These are phyloP conservation scores for Selene dorsalis DNA, from an alignment of 2,797 vertebrate genomes.

Conservation along the genomic window DNA sequence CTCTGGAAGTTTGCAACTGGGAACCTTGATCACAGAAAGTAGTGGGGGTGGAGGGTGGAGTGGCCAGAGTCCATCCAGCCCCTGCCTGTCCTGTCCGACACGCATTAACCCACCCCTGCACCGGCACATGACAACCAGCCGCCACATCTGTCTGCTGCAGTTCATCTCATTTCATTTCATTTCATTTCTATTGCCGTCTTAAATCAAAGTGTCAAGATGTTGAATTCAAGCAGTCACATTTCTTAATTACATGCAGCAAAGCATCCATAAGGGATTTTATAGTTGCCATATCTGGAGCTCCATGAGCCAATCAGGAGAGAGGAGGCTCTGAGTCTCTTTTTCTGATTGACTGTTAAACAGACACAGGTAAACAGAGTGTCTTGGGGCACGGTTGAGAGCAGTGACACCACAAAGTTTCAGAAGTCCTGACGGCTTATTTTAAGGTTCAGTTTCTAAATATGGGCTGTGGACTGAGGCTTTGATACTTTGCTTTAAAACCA, in stretches of 20 bases:
- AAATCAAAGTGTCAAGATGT: neutral
- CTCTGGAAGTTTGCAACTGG: slow-evolving; percentile 73
- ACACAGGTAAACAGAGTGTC: too few species aligned
- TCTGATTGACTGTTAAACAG: too few species aligned
- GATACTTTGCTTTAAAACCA: too few species aligned
- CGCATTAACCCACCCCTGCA: slow-evolving; percentile 31
- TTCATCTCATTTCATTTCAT: neutral
- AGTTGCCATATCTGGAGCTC: too few species aligned
- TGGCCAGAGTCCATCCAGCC: slow-evolving; percentile 57
- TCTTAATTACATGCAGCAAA: neutral
- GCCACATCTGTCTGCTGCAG: neutral
- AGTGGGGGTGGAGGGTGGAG: slow-evolving; percentile 20
- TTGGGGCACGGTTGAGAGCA: too few species aligned
- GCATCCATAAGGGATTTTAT: slow-evolving; percentile 2
- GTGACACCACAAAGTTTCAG: too few species aligned
- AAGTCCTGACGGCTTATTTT: too few species aligned
- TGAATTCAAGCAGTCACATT: neutral
- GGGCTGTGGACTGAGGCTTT: too few species aligned
- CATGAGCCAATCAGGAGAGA: too few species aligned
- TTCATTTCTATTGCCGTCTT: neutral
- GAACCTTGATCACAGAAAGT: slow-evolving; percentile 69
- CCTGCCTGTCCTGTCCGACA: slow-evolving; percentile 62
- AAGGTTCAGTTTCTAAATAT: too few species aligned
- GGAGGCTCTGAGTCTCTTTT: too few species aligned
- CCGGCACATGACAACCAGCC: slow-evolving; percentile 15